Evolutionary conservation across 2,888 invertebrate genomes (phyloP).

Genomic region (Lochmaea capreae): DNA sequence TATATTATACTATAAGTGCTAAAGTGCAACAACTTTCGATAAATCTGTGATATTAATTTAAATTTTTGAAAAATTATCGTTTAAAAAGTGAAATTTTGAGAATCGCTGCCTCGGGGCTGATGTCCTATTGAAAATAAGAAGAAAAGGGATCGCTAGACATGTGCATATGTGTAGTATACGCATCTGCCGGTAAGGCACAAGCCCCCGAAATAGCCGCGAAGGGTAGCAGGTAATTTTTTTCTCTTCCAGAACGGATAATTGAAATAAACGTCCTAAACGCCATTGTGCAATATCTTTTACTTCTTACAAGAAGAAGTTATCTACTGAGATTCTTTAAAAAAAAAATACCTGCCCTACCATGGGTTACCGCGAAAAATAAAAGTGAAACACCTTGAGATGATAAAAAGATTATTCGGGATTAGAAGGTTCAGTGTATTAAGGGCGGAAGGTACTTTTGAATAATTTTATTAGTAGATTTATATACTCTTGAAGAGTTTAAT

Average conservation of each 20-base stretch:
- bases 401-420: not conserved
- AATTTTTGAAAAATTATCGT: too few species aligned
- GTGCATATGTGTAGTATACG: constrained; percentile 33
- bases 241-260: constrained; percentile 33
- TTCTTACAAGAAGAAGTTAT: constrained; percentile 1
- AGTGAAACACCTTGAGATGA: not conserved
- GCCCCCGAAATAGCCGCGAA: constrained; percentile 30
- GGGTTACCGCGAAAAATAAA: constrained; percentile 2
- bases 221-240: constrained; percentile 44
- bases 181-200: constrained; percentile 45
- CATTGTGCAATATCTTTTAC: constrained; percentile 39
- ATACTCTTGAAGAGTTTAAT: not conserved
- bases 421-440: too few species aligned
- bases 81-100: constrained; percentile 3
- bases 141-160: constrained; percentile 42
- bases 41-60: too few species aligned
- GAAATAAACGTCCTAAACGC: constrained; percentile 39
- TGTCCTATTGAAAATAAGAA: constrained; percentile 31
- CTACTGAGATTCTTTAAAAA: not conserved
- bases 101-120: constrained; percentile 25
- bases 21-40: too few species aligned
- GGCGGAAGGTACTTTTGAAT: not conserved
- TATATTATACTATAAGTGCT: too few species aligned
- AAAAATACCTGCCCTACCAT: not conserved
- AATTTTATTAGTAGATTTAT: not conserved